Base-by-base conservation (phyloP, 2,888 invertebrate genomes). In the Hypena proboscidalis region DNA sequence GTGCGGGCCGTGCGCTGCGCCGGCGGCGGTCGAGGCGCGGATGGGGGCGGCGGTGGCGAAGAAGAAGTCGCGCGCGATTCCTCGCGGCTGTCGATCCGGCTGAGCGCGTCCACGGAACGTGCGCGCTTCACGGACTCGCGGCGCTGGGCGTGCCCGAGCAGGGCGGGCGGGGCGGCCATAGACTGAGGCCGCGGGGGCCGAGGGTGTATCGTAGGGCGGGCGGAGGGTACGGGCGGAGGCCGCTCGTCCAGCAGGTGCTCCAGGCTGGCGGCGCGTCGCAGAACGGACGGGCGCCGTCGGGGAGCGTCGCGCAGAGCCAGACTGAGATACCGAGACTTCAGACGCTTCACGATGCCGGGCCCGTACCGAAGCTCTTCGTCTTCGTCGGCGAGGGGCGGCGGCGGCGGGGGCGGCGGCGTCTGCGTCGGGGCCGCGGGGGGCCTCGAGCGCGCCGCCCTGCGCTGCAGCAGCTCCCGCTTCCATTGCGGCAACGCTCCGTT, bases 261-360 rank as follows among this genome's bases (percentile, higher is more conserved):
- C 60, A 97, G 92, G 54, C 96, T 96, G 39, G 97, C 94, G 27
- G 97, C 96, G 59, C 97, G 94, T 13, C 97, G 92, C 70, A 96
- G 90, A 51, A 96, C 93, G 8, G 95, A 93, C 4, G 94, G 94
- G 2, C 95, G 92, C 25, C 92, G 92, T 21, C 92, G 92, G 63
- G 92, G 93, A 25, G 93, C 93, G 67, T 96, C 95, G n/a, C 97
- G 92, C 51, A 97, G 85, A 5, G 97, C 96, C 58, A 97, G 92
- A 80, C 95, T 96, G 54, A 97, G 92, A 80, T 97, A 97, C 75
- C 96, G 95, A 76, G 96, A 96, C 78, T 96, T 95, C 60, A 97
- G 92, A 68, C 95, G 95, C 74, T 96, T 96, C 22, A 97, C 97
- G 74, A 97, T 97, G 43, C 97, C 97, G 35, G 97, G 97, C 0